These are phyloP conservation scores for Adoxophyes honmai DNA, from an alignment of 1,140 invertebrate species.

Conservation along the genomic window DNA sequence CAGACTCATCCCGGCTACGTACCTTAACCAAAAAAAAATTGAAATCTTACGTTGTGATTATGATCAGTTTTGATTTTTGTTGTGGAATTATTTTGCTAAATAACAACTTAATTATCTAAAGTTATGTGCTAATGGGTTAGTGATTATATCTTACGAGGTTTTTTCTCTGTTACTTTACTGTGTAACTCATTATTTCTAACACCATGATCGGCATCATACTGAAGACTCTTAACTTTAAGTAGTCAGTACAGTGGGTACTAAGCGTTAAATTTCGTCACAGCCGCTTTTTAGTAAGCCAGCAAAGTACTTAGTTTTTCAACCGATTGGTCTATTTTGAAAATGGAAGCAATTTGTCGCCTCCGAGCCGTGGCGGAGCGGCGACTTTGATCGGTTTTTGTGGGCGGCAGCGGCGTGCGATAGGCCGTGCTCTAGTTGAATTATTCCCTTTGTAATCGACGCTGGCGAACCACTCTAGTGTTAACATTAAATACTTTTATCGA, in stretches of 20 bases:
- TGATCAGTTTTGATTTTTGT: too few relatives aligned
- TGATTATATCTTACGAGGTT: too few relatives aligned
- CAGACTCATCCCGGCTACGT: too few relatives aligned
- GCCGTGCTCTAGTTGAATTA: slow-evolving; percentile 51
- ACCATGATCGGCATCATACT: too few relatives aligned
- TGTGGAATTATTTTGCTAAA: too few relatives aligned
- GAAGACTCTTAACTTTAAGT: not conserved
- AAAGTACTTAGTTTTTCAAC: slow-evolving; percentile 40
- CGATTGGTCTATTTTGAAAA: slow-evolving; percentile 60
- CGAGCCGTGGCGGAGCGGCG: slow-evolving; percentile 47
- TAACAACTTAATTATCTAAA: too few relatives aligned
- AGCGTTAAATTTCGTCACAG: slow-evolving; percentile 36
- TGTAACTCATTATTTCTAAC: too few relatives aligned
- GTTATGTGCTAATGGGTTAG: too few relatives aligned
- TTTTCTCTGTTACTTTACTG: too few relatives aligned
- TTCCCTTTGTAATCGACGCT: slow-evolving; percentile 27
- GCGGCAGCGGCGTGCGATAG: slow-evolving; percentile 45
- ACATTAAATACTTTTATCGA: too few relatives aligned
- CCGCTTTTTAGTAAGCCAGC: slow-evolving; percentile 46
- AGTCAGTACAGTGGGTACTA: not conserved
- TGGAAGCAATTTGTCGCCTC: slow-evolving; percentile 61
- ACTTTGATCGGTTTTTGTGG: slow-evolving; percentile 69
- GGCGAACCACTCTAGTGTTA: not conserved
- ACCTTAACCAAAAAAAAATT: too few relatives aligned
- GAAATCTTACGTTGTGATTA: too few relatives aligned